Conservation (phyloP, 1,140 invertebrate genomes). For the Lanistes nyassanus region DNA sequence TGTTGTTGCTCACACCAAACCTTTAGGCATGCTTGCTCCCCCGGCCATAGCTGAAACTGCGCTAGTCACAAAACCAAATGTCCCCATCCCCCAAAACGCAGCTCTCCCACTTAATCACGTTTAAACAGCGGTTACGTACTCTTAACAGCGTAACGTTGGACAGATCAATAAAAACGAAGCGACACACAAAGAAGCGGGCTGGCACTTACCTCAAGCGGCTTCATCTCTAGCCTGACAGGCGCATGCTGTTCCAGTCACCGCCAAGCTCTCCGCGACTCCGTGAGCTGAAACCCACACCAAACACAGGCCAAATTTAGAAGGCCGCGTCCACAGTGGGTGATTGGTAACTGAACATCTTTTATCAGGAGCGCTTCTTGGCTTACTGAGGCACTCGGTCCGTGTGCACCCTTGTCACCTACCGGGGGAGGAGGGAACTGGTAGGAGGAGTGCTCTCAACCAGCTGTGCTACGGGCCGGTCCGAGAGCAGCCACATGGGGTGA, state of each 20-base stretch:
- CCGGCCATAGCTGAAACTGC: too few relatives aligned
- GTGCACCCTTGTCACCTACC: slow-evolving; percentile 17
- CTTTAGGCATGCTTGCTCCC: too few relatives aligned
- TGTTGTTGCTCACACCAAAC: too few relatives aligned
- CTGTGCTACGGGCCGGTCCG: neutral
- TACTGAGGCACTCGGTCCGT: slow-evolving; percentile 4
- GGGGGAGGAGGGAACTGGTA: too few relatives aligned
- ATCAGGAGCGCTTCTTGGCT: neutral
- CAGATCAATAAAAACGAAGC: neutral
- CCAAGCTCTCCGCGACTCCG: slow-evolving; percentile 1
- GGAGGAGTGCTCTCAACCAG: slow-evolving; percentile 13
- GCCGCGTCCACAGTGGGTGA: slow-evolving; percentile 10
- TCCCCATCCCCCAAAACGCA: too few relatives aligned
- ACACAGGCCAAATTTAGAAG: slow-evolving; percentile 26
- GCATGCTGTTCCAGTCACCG: slow-evolving; percentile 18
- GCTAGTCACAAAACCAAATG: too few relatives aligned
- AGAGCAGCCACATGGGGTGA: neutral
- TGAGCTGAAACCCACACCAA: slow-evolving; percentile 16
- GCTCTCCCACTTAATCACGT: too few relatives aligned
- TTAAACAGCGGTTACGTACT: too few relatives aligned
- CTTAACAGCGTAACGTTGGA: neutral
- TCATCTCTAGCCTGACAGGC: slow-evolving; percentile 23
- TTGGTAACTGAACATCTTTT: slow-evolving; percentile 22
- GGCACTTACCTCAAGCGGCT: slow-evolving; percentile 24
- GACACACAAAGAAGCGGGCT: neutral